phyloP scores from a whole-genome alignment of 2,113 vertebrate genomes.

The Saccopteryx bilineata region DNA sequence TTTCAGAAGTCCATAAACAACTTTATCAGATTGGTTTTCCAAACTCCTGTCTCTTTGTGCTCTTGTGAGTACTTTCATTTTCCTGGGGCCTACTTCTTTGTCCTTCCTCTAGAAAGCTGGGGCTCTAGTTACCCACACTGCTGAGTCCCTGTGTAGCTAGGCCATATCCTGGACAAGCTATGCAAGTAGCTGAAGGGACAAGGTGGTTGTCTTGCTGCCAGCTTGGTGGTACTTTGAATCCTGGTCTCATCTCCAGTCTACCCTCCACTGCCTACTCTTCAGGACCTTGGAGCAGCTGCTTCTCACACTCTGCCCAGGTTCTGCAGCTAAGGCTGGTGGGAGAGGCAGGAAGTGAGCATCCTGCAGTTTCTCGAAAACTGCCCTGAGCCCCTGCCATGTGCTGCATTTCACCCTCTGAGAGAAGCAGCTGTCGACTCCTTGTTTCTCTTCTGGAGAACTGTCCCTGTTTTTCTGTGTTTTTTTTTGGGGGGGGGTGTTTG shows the following conservation, averaged over 20 bases:
- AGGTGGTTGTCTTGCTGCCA: neutral
- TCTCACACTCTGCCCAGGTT: neutral
- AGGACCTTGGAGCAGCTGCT: neutral
- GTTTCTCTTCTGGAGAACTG: neutral
- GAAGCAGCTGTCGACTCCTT: neutral
- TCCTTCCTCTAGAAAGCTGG: neutral
- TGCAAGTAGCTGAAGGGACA: too few relatives aligned
- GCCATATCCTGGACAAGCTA: neutral
- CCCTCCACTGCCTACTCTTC: neutral
- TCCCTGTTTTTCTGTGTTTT: neutral
- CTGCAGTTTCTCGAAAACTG: too few relatives aligned
- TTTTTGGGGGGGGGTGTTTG: too few relatives aligned
- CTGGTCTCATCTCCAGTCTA: too few relatives aligned
- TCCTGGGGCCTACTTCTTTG: neutral
- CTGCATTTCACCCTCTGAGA: neutral
- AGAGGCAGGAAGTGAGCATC: accelerated
- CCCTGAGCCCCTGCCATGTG: neutral
- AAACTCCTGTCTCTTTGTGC: neutral
- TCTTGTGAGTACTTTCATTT: neutral
- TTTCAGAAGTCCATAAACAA: neutral
- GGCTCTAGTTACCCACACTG: neutral
- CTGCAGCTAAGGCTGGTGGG: too few relatives aligned
- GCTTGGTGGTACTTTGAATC: neutral
- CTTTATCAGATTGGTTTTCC: neutral
- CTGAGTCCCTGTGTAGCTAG: neutral